Evolutionary conservation across 2,888 invertebrate genomes (phyloP).

Genomic region (Leptopilina drosophilae): DNA sequence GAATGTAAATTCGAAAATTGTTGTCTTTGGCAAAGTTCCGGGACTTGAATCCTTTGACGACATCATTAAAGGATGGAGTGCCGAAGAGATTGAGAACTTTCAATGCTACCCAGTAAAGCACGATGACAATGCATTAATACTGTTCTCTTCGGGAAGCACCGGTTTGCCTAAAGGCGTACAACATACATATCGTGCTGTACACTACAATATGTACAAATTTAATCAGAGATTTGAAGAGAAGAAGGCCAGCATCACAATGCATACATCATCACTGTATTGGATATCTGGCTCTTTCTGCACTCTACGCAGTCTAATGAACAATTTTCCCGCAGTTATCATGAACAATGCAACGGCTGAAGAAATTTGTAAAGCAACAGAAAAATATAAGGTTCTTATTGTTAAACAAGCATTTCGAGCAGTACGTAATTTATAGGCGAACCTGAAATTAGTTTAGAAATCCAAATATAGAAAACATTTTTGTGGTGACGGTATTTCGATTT

Average conservation of each 20-base stretch:
- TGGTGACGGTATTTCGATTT: no score
- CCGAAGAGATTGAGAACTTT: slow-evolving; percentile 57
- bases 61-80: slow-evolving; percentile 51
- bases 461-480: no score
- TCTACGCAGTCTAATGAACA: slow-evolving; percentile 48
- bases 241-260: slow-evolving; percentile 43
- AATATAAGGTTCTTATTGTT: slow-evolving; percentile 62
- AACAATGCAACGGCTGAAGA: slow-evolving; percentile 59
- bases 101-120: slow-evolving; percentile 52
- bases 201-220: slow-evolving; percentile 48
- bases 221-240: background rate
- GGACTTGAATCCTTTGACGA: slow-evolving; percentile 54
- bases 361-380: slow-evolving; percentile 63
- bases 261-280: slow-evolving; percentile 68
- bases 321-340: slow-evolving; percentile 57
- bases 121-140: slow-evolving; percentile 58
- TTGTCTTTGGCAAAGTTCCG: slow-evolving; percentile 51
- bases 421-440: no score
- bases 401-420: no score
- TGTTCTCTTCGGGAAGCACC: slow-evolving; percentile 71
- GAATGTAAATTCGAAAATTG: slow-evolving; percentile 49
- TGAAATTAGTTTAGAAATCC: no score
- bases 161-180: slow-evolving; percentile 69
- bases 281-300: slow-evolving; percentile 61
- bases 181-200: slow-evolving; percentile 59